These are phyloP conservation scores for Falcaria lacertinaria DNA, from an alignment of 2,888 invertebrate genomes.

Conservation along the genomic window DNA sequence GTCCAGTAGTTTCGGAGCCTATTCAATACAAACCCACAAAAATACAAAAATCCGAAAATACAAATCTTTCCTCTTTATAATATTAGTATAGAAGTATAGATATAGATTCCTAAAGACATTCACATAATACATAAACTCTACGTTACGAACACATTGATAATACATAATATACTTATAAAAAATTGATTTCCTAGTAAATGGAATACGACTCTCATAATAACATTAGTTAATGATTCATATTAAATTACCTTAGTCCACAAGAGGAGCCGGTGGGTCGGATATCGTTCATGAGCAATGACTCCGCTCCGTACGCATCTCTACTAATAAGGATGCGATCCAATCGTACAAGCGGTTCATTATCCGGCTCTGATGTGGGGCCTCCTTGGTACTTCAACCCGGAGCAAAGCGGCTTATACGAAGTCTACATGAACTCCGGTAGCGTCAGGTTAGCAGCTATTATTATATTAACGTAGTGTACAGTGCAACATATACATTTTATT, in stretches of 20 bases:
- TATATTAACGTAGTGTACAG: too few species aligned
- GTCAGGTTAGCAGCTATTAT: not conserved
- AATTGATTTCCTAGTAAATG: not conserved
- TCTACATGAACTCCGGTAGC: not conserved
- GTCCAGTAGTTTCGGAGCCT: too few species aligned
- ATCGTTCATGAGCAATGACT: slow-evolving; percentile 58
- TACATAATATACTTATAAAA: too few species aligned
- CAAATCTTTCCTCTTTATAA: too few species aligned
- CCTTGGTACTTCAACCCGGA: slow-evolving; percentile 20
- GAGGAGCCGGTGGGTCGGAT: slow-evolving; percentile 44
- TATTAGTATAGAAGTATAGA: too few species aligned
- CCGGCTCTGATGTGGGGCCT: slow-evolving; percentile 7
- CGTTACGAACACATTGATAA: too few species aligned
- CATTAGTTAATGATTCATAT: not conserved
- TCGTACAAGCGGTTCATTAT: slow-evolving; percentile 19
- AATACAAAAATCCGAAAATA: too few species aligned
- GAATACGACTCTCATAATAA: not conserved
- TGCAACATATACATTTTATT: not conserved
- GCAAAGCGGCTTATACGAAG: not conserved
- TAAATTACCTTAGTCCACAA: slow-evolving; percentile 25
- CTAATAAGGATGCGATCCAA: slow-evolving; percentile 32
- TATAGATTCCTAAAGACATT: too few species aligned
- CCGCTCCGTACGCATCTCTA: slow-evolving; percentile 39
- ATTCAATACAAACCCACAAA: too few species aligned
- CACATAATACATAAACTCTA: too few species aligned